Conservation (phyloP, 2,113 vertebrate genomes). For the Pyxicephalus adspersus region DNA sequence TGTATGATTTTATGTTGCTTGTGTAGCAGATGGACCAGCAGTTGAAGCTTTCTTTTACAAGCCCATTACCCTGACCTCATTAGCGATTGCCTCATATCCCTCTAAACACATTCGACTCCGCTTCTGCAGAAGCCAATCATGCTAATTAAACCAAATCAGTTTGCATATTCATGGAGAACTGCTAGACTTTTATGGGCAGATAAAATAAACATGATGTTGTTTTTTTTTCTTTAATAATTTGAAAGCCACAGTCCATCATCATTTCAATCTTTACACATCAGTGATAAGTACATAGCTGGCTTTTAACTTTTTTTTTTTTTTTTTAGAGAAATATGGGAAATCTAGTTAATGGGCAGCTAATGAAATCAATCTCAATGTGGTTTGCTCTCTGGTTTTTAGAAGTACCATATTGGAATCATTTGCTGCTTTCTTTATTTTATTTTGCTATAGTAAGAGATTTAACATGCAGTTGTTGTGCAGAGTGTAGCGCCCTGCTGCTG, state of each 20-base stretch:
- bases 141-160: constrained; percentile 78
- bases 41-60: constrained; percentile 71
- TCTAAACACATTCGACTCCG: constrained; percentile 70
- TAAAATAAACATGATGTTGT: constrained; percentile 73
- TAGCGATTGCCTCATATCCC: constrained; percentile 71
- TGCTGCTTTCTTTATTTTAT: neutral
- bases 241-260: constrained; percentile 54
- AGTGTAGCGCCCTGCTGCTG: constrained; percentile 6
- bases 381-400: constrained; percentile 22
- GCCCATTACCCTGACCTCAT: constrained; percentile 76
- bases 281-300: constrained; percentile 53
- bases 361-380: constrained; percentile 44
- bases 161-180: constrained; percentile 78
- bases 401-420: constrained; percentile 46
- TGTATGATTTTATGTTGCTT: constrained; percentile 54
- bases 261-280: constrained; percentile 55
- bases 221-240: constrained; percentile 62
- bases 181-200: constrained; percentile 75
- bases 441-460: constrained; percentile 6
- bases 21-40: constrained; percentile 62
- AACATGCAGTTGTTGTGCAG: neutral
- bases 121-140: constrained; percentile 75
- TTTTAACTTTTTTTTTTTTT: constrained; percentile 54
- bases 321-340: constrained; percentile 49
- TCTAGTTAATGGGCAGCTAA: constrained; percentile 53